phyloP scores from a whole-genome alignment of 2,888 invertebrate genomes.

The Cosmorhoe ocellata region DNA sequence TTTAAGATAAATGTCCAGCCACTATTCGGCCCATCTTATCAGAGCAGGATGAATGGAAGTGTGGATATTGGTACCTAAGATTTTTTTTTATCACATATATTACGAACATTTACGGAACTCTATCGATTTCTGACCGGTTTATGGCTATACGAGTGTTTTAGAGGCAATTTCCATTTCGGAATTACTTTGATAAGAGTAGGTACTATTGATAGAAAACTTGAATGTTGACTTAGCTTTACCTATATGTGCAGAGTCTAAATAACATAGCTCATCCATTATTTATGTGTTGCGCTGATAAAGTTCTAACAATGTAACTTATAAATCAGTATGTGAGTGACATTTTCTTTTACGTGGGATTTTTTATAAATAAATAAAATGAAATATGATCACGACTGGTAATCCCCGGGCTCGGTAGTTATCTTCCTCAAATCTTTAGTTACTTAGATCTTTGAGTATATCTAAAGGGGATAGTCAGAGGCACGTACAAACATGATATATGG shows the following conservation, averaged over 20 bases:
- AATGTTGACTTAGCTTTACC: slow-evolving; percentile 16
- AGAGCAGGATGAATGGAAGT: slow-evolving; percentile 72
- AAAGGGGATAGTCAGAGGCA: too few relatives aligned
- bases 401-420: too few relatives aligned
- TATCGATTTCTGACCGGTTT: slow-evolving; percentile 49
- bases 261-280: slow-evolving; percentile 29
- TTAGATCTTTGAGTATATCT: too few relatives aligned
- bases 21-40: slow-evolving; percentile 81
- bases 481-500: too few relatives aligned
- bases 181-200: slow-evolving; percentile 36
- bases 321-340: slow-evolving; percentile 26
- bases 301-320: slow-evolving; percentile 26
- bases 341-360: slow-evolving; percentile 1
- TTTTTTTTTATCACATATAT: slow-evolving; percentile 52
- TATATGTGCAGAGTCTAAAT: slow-evolving; percentile 28
- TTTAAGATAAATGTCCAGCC: slow-evolving; percentile 80
- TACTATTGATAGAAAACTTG: slow-evolving; percentile 23
- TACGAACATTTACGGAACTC: slow-evolving; percentile 40
- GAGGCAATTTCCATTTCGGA: slow-evolving; percentile 42
- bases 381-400: too few relatives aligned
- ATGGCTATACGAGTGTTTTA: slow-evolving; percentile 44
- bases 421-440: too few relatives aligned
- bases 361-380: too few relatives aligned
- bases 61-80: slow-evolving; percentile 60
- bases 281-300: slow-evolving; percentile 29